phyloP scores from a whole-genome alignment of 2,113 vertebrate genomes.

The Bufo bufo region DNA sequence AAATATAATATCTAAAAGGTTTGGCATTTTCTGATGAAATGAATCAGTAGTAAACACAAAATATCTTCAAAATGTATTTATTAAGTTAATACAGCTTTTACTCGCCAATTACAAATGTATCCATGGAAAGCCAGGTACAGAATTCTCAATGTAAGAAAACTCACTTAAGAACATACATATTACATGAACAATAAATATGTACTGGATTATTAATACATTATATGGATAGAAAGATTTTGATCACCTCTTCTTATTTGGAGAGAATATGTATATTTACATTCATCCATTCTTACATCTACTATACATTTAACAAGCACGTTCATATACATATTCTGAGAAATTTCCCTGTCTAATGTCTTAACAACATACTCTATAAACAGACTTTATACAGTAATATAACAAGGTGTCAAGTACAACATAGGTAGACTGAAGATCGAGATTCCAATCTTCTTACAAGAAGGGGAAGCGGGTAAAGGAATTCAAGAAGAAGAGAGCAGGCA shows the following conservation, averaged over 20 bases:
- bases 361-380: constrained; percentile 52
- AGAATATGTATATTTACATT: constrained; percentile 58
- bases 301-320: constrained; percentile 52
- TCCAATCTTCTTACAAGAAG: constrained; percentile 20
- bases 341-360: constrained; percentile 30
- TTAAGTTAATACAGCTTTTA: constrained; percentile 52
- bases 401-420: constrained; percentile 44
- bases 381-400: constrained; percentile 52
- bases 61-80: constrained; percentile 23
- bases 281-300: constrained; percentile 56
- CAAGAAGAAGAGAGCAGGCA: constrained; percentile 10
- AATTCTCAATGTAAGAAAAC: constrained; percentile 58
- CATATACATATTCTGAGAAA: constrained; percentile 54
- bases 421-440: constrained; percentile 23
- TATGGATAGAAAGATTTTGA: constrained; percentile 27
- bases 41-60: not conserved
- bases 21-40: not conserved
- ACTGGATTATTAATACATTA: constrained; percentile 52
- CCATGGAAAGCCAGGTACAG: constrained; percentile 56
- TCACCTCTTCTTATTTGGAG: constrained; percentile 33
- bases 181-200: constrained; percentile 56
- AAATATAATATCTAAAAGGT: too few relatives aligned
- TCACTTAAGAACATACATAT: constrained; percentile 55
- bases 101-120: constrained; percentile 52
- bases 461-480: not conserved